These are phyloP conservation scores for Phaethon lepturus DNA, from an alignment of 2,113 vertebrate species.

Conservation along the genomic window DNA sequence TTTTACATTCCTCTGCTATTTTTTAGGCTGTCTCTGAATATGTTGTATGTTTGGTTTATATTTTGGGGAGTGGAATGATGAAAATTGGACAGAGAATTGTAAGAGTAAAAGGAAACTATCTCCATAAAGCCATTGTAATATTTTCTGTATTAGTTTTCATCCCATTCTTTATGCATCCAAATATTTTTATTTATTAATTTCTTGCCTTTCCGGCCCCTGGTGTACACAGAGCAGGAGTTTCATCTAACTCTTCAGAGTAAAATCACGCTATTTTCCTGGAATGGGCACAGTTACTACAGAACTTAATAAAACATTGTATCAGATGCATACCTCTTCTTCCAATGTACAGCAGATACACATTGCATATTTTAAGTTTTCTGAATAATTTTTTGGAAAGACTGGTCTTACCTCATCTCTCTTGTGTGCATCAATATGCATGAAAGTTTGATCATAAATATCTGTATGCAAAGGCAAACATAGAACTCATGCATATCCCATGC, in stretches of 20 bases:
- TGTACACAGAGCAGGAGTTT: background rate
- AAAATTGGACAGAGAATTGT: background rate
- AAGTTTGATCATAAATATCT: constrained; percentile 30
- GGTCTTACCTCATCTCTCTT: background rate
- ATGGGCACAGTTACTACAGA: background rate
- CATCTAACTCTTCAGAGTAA: background rate
- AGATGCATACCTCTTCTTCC: background rate
- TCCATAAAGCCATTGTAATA: background rate
- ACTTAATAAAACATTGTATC: background rate
- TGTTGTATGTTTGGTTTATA: background rate
- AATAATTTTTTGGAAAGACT: background rate
- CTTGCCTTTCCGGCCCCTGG: background rate
- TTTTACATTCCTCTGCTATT: background rate
- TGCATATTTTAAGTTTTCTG: background rate
- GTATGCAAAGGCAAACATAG: background rate
- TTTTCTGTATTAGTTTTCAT: background rate
- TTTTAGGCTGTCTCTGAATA: background rate
- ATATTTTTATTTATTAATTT: background rate
- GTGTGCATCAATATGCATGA: background rate
- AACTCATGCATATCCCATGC: background rate
- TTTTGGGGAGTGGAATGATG: background rate
- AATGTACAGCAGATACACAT: background rate
- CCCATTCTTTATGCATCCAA: background rate
- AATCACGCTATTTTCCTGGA: background rate
- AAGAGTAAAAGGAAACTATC: background rate